Base-by-base conservation (phyloP, 2,113 vertebrate species). In the Myrmecophaga tridactyla region DNA sequence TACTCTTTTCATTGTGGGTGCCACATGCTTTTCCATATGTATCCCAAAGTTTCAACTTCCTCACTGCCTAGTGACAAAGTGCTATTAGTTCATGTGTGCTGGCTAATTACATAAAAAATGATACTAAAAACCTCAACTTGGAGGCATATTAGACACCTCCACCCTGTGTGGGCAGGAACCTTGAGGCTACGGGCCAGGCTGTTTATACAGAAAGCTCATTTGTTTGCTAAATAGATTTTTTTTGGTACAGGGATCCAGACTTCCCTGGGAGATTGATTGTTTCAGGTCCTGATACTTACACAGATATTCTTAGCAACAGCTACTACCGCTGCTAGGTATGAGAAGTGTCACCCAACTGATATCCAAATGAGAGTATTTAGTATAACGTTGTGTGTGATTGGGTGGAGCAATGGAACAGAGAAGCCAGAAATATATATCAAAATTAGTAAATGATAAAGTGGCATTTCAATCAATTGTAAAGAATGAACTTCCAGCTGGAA, bases 31-130 rank as follows among this genome's bases (percentile, higher is more conserved):
- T 87, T 29, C 65, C 53, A 1, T 29, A 29, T 23, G 46, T 62
- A 46, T 72, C 41, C 76, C 90, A 84, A 72, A 80, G 83, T 94
- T 62, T 86, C 83, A 78, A 51, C 86, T 62, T 62, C 51, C 69
- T 94, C 51, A n/a, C 58, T 60, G 20, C 41, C 69, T 92, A 62
- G 63, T 72, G 87, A 96, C 83, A 53, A 70, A 67, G 31, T 89
- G 78, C 83, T 85, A 3, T 76, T 63, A 82, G 89, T 75, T 93
- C 36, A 36, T 39, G 39, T 4, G 8, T 72, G 75, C 63, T 60
- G 12, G 48, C 78, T 93, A 86, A 63, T 91, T 80, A 85, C 48
- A 82, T 84, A 43, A 70, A 67, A 87, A 80, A 83, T 0, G 1
- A 46, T 90, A 43, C 60, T 78, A 92, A 76, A 93, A 82, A 11